Conservation (phyloP, 2,797 vertebrate species). For the Lepidocolaptes lacrymiger region DNA sequence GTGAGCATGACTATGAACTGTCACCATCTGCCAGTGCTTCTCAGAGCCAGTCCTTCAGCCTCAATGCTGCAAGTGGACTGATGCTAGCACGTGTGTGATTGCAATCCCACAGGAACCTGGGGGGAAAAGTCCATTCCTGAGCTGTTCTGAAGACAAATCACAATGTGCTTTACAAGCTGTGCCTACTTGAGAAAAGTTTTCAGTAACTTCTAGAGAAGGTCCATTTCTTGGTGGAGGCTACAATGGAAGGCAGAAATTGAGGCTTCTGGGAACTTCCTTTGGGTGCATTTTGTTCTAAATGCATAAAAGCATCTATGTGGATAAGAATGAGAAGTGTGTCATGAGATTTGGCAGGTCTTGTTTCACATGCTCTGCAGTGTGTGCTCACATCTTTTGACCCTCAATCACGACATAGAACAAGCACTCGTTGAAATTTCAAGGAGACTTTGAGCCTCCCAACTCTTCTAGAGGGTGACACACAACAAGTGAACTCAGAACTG, state of each 20-base stretch:
- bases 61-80: neutral
- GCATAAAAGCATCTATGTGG: neutral
- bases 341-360: neutral
- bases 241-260: neutral
- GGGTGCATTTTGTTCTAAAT: neutral
- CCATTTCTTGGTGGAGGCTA: neutral
- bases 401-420: neutral
- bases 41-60: neutral
- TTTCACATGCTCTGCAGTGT: neutral
- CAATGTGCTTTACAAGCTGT: neutral
- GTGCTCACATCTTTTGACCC: neutral
- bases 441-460: neutral
- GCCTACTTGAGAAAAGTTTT: neutral
- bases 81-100: rapidly evolving
- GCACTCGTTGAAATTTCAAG: neutral
- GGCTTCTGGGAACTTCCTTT: neutral
- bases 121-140: neutral
- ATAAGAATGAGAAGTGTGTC: neutral
- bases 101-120: neutral
- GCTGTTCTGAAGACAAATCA: neutral
- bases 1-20: neutral
- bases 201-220: neutral
- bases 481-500: neutral
- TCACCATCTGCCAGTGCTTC: neutral
- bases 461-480: neutral